These are phyloP conservation scores for Ardeotis arabs DNA, from an alignment of 2,113 vertebrate genomes.

Conservation along the genomic window DNA sequence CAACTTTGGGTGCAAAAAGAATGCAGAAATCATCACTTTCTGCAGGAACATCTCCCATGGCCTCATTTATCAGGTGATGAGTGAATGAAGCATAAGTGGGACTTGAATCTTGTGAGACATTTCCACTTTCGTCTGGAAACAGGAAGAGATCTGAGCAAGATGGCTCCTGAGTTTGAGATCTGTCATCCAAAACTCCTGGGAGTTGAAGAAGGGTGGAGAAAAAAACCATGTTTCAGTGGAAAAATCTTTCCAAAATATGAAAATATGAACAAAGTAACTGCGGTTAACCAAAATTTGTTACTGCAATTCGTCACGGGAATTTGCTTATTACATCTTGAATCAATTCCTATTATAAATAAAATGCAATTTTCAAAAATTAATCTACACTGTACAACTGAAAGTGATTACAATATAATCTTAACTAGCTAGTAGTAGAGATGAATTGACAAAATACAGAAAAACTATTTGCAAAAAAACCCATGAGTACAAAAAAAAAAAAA, in stretches of 20 bases:
- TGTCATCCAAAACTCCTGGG: constrained; percentile 82
- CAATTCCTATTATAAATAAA: not conserved
- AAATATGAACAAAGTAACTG: not conserved
- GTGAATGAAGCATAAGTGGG: constrained; percentile 82
- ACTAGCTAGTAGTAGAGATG: not conserved
- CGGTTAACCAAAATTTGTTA: not conserved
- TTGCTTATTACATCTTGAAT: not conserved
- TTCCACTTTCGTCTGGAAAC: constrained; percentile 96
- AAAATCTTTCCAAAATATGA: not conserved
- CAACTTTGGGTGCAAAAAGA: constrained; percentile 89
- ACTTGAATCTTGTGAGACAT: constrained; percentile 82
- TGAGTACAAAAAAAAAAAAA: not conserved
- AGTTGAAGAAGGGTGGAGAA: not conserved
- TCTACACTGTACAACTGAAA: not conserved
- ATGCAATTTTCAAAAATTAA: not conserved
- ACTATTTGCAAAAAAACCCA: not conserved
- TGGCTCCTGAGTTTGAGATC: constrained; percentile 78
- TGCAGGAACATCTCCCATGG: constrained; percentile 72
- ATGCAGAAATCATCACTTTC: constrained; percentile 97
- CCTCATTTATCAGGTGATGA: constrained; percentile 85
- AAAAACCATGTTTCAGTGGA: not conserved
- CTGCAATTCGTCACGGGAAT: not conserved
- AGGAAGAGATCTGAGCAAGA: constrained; percentile 95
- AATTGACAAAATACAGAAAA: not conserved
- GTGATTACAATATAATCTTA: not conserved